Evolutionary conservation across 2,797 vertebrate genomes (phyloP).

Genomic region (Poeciliopsis paucimaculata): DNA sequence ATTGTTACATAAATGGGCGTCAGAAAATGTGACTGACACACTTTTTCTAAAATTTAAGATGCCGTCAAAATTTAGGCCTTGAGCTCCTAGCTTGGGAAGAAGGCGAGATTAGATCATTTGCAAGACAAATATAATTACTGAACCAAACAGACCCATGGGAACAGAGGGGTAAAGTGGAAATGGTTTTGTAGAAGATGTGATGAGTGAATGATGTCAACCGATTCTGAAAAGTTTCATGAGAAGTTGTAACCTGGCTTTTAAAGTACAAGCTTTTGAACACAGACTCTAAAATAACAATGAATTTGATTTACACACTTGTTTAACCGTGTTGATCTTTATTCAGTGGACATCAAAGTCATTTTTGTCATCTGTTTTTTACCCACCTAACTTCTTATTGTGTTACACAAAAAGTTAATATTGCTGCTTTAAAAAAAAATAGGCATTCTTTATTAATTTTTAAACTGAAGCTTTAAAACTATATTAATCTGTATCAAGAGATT

Average conservation of each 20-base stretch:
- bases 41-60: neutral
- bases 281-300: neutral
- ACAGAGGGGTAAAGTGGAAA: neutral
- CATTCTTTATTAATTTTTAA: neutral
- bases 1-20: neutral
- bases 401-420: neutral
- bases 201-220: neutral
- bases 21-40: neutral
- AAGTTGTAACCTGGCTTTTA: neutral
- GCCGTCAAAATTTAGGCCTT: neutral
- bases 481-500: neutral
- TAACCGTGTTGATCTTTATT: neutral
- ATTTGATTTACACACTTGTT: neutral
- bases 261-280: neutral
- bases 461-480: neutral
- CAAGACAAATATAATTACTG: neutral
- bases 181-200: neutral
- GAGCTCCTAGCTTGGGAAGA: neutral
- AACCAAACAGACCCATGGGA: neutral
- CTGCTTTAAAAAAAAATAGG: neutral
- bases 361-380: neutral
- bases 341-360: neutral
- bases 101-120: neutral
- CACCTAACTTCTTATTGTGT: neutral
- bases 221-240: neutral